phyloP scores from a whole-genome alignment of 2,113 vertebrate species.

The Pterocles gutturalis region DNA sequence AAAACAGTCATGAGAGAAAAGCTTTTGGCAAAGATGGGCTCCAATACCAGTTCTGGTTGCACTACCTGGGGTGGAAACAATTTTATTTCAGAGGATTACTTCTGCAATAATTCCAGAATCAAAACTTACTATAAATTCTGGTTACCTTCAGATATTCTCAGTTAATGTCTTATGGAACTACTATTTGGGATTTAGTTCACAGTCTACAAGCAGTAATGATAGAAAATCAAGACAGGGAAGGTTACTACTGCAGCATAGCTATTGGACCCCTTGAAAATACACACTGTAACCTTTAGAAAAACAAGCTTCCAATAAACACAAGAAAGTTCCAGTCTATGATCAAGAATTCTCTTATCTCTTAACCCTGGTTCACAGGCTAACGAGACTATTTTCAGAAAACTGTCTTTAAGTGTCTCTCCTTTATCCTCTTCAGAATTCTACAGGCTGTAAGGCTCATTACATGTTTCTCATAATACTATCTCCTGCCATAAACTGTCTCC shows the following conservation, averaged over 20 bases:
- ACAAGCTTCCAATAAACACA: conserved; percentile 5
- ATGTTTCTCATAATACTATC: background rate
- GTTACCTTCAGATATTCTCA: background rate
- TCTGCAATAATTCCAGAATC: background rate
- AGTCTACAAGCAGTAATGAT: background rate
- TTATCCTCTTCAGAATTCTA: background rate
- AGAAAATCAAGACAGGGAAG: background rate
- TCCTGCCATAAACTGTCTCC: background rate
- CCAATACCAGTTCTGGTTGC: background rate
- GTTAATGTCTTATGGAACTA: background rate
- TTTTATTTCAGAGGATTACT: background rate
- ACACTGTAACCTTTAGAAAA: conserved; percentile 17
- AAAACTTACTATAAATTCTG: background rate
- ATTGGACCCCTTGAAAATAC: background rate
- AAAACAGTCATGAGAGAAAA: background rate
- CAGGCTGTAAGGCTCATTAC: background rate
- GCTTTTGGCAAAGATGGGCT: background rate
- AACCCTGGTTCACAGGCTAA: conserved; percentile 8
- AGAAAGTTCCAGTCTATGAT: background rate
- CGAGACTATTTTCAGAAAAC: background rate
- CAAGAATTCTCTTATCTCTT: background rate
- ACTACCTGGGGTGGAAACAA: background rate
- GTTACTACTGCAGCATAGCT: background rate
- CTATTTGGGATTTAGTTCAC: background rate
- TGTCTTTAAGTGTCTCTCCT: background rate